Conservation (phyloP, 2,888 invertebrate genomes). For the Platynereis dumerilii region DNA sequence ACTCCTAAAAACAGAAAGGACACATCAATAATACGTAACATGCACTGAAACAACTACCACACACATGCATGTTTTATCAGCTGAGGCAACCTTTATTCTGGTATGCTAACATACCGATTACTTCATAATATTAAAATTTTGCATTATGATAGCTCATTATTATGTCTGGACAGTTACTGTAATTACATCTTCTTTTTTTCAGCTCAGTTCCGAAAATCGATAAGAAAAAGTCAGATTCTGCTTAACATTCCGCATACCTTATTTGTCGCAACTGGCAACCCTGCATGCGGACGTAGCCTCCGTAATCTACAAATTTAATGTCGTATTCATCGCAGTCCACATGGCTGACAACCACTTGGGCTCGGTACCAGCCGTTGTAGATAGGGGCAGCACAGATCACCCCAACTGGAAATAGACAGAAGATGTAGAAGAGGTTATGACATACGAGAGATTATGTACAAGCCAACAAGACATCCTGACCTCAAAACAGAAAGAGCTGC, state of each 20-base stretch:
- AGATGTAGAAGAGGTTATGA: no score
- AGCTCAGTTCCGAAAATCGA: no score
- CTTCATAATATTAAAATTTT: no score
- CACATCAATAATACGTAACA: not conserved
- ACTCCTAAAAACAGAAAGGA: constrained; percentile 66
- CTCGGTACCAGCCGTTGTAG: constrained; percentile 85
- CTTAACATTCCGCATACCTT: no score
- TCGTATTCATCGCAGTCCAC: constrained; percentile 74
- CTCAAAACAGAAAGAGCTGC: no score
- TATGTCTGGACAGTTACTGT: no score
- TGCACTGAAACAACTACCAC: not conserved
- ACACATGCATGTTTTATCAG: no score
- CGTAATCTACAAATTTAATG: constrained; percentile 92
- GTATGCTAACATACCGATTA: no score
- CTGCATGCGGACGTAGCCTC: constrained; percentile 85
- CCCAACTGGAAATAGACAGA: constrained; percentile 70
- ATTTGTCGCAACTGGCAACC: constrained; percentile 86
- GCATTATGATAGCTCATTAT: no score
- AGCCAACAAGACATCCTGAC: not conserved
- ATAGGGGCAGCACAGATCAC: constrained; percentile 87
- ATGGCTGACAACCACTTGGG: constrained; percentile 78
- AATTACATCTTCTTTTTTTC: no score
- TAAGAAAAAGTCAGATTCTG: no score
- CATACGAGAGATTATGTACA: not conserved
- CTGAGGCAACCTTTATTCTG: no score